These are phyloP conservation scores for Torymus texanus DNA, from an alignment of 2,888 invertebrate species.

Conservation along the genomic window DNA sequence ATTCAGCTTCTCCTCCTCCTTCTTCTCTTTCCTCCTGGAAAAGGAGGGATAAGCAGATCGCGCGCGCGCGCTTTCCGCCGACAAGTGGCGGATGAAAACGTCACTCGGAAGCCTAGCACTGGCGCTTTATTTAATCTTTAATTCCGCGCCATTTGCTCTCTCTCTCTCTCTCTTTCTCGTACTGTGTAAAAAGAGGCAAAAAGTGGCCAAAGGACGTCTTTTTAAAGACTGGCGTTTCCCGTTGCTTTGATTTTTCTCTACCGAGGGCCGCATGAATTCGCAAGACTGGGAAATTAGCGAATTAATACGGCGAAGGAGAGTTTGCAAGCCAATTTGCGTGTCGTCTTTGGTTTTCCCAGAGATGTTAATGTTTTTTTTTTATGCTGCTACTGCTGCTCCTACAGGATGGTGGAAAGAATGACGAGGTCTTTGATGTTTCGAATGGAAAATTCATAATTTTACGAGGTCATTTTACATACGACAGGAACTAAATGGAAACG, in stretches of 20 bases:
- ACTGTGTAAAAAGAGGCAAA: constrained; percentile 66
- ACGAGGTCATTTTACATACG: too few relatives aligned
- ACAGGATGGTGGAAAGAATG: neutral
- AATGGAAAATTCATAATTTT: neutral
- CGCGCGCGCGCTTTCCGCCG: constrained; percentile 4
- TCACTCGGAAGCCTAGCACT: constrained; percentile 56
- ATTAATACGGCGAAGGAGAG: constrained; percentile 69
- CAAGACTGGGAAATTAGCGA: constrained; percentile 73
- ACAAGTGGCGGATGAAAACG: constrained; percentile 60
- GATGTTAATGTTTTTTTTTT: constrained; percentile 2
- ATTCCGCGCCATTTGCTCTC: constrained; percentile 71
- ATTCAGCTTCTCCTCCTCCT: constrained; percentile 12
- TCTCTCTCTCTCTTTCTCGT: too few relatives aligned
- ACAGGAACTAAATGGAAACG: too few relatives aligned
- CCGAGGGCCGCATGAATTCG: constrained; percentile 72
- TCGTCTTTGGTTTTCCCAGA: neutral
- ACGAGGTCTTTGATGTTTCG: constrained; percentile 28
- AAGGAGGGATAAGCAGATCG: constrained; percentile 46
- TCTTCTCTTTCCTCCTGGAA: neutral
- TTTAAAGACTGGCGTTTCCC: constrained; percentile 60
- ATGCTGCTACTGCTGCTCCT: neutral
- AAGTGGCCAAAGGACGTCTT: constrained; percentile 64
- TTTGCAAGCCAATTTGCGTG: constrained; percentile 36
- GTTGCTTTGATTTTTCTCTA: constrained; percentile 73
- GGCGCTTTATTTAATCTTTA: constrained; percentile 73